These are phyloP conservation scores for Oryctes rhinoceros DNA, from an alignment of 1,140 invertebrate species.

Conservation along the genomic window DNA sequence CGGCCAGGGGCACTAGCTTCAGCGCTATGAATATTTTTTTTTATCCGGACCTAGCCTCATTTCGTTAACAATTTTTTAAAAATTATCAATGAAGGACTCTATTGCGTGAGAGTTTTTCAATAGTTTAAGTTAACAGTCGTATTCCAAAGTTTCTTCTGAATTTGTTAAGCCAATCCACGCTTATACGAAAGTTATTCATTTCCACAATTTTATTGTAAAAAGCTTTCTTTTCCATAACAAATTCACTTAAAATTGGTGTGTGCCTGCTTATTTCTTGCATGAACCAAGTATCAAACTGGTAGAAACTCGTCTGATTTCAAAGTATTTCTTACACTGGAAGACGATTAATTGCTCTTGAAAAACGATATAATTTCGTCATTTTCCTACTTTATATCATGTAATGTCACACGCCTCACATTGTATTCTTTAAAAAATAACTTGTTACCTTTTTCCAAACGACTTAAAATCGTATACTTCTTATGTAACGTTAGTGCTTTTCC, in stretches of 20 bases:
- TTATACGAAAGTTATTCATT: background rate
- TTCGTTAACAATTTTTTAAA: conserved; percentile 1
- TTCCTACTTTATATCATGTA: background rate
- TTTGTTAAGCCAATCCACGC: background rate
- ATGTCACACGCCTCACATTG: background rate
- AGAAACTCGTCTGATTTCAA: background rate
- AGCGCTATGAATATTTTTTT: background rate
- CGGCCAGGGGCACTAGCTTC: background rate
- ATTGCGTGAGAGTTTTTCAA: background rate
- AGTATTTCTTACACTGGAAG: background rate
- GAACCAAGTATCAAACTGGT: background rate
- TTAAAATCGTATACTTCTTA: background rate
- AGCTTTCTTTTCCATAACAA: background rate
- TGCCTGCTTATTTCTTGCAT: background rate
- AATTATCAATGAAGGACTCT: background rate
- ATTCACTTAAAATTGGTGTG: background rate
- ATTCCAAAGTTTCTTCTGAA: background rate
- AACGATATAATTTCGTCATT: background rate
- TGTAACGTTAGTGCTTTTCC: too few relatives aligned
- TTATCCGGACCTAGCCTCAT: background rate
- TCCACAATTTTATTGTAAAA: background rate
- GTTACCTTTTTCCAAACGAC: background rate
- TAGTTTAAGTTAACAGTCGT: background rate
- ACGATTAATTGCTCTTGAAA: background rate
- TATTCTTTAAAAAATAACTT: background rate